Conservation (phyloP, 2,888 invertebrate species). For the Orchestes rusci region DNA sequence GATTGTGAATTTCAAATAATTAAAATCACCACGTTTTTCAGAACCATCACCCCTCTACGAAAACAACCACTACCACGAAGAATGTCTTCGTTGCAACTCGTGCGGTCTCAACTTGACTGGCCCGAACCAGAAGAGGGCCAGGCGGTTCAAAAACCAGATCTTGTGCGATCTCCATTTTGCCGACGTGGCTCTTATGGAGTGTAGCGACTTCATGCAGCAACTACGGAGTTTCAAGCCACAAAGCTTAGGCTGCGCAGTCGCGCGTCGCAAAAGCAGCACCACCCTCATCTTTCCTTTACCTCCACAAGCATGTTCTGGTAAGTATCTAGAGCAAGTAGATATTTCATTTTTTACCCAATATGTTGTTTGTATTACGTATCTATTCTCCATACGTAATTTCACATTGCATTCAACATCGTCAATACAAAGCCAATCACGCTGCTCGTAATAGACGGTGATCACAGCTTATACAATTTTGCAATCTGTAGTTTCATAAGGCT, state of each 20-base stretch:
- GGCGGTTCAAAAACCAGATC: slow-evolving; percentile 78
- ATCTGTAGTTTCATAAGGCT: too few species aligned
- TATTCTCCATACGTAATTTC: too few species aligned
- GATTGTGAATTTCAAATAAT: too few species aligned
- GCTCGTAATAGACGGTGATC: too few species aligned
- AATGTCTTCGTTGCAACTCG: slow-evolving; percentile 94
- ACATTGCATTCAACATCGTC: too few species aligned
- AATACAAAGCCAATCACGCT: too few species aligned
- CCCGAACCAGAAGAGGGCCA: slow-evolving; percentile 63
- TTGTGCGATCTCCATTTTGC: slow-evolving; percentile 94
- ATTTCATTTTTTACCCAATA: slow-evolving; percentile 1
- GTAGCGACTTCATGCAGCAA: slow-evolving; percentile 96
- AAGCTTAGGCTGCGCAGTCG: slow-evolving; percentile 91
- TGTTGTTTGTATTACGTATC: too few species aligned
- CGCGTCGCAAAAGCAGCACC: slow-evolving; percentile 86
- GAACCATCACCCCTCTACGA: slow-evolving; percentile 88
- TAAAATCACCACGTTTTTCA: too few species aligned
- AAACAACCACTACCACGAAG: slow-evolving; percentile 95
- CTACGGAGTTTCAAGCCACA: slow-evolving; percentile 93
- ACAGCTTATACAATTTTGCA: too few species aligned
- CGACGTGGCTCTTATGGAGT: slow-evolving; percentile 95
- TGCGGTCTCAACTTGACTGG: slow-evolving; percentile 90
- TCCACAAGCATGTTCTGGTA: slow-evolving; percentile 91
- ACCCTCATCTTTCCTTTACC: slow-evolving; percentile 90
- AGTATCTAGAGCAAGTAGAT: slow-evolving; percentile 34